Evolutionary conservation across 2,113 vertebrate species (phyloP).

Genomic region (Neolamprologus sp.): DNA sequence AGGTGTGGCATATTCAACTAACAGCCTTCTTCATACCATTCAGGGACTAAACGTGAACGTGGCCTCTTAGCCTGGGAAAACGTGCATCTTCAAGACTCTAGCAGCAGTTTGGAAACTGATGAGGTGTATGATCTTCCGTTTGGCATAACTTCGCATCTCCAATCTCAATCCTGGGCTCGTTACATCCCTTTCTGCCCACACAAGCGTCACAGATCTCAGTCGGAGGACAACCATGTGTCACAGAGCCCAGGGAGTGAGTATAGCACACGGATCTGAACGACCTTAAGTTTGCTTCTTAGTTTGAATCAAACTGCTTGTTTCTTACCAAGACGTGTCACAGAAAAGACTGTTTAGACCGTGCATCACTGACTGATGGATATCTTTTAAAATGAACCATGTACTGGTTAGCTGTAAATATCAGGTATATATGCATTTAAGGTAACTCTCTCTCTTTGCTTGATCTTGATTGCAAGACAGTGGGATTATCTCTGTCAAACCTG

Average conservation of each 20-base stretch:
- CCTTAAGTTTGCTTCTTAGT: not conserved
- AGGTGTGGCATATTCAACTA: not conserved
- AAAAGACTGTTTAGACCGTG: not conserved
- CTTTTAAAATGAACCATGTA: not conserved
- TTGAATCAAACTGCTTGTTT: not conserved
- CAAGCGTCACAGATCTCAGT: not conserved
- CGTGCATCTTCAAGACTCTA: not conserved
- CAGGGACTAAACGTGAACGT: constrained; percentile 76
- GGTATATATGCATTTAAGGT: not conserved
- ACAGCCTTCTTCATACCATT: not conserved
- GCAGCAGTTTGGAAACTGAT: not conserved
- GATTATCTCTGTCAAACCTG: not conserved
- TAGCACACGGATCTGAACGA: not conserved
- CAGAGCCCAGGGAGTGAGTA: not conserved
- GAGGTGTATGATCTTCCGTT: constrained; percentile 78
- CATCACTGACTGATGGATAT: not conserved
- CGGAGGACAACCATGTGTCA: not conserved
- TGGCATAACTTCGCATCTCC: constrained; percentile 69
- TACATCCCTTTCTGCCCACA: constrained; percentile 75
- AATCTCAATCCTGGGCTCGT: constrained; percentile 54
- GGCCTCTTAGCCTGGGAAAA: constrained; percentile 69
- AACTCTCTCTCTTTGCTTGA: not conserved
- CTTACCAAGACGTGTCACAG: not conserved
- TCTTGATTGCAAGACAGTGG: not conserved
- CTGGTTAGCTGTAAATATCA: not conserved